Conservation (phyloP, 2,888 invertebrate species). For the Melanostoma scalare region DNA sequence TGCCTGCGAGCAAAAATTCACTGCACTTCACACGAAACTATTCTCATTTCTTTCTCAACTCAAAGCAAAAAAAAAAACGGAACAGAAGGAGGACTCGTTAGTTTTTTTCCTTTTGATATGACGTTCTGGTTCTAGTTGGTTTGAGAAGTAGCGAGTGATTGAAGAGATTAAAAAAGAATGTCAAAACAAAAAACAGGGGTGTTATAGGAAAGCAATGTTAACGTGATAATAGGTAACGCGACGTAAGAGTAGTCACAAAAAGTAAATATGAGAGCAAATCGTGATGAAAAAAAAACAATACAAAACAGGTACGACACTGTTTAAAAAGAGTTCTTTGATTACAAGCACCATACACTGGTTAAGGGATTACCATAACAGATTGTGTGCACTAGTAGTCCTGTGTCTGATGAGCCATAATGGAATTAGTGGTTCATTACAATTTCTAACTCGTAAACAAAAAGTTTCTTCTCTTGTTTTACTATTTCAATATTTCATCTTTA, state of each 20-base stretch:
- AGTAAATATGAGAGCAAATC: not conserved
- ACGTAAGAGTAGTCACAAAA: not conserved
- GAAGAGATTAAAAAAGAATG: slow-evolving; percentile 39
- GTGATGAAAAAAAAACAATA: not conserved
- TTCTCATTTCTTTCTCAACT: slow-evolving; percentile 47
- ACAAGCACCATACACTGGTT: too few relatives aligned
- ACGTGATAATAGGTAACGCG: slow-evolving; percentile 8
- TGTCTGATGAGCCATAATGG: too few relatives aligned
- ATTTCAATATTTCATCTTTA: too few relatives aligned
- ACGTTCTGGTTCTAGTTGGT: slow-evolving; percentile 37
- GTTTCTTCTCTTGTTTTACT: too few relatives aligned
- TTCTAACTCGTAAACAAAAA: too few relatives aligned
- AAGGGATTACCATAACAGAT: too few relatives aligned
- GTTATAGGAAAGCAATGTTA: slow-evolving; percentile 8
- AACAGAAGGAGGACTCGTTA: slow-evolving; percentile 46
- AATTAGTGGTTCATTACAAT: too few relatives aligned
- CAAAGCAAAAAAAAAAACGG: slow-evolving; percentile 9
- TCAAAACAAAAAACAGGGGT: slow-evolving; percentile 49
- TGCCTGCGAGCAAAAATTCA: slow-evolving; percentile 42
- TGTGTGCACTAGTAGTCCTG: too few relatives aligned
- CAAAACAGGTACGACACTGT: too few relatives aligned
- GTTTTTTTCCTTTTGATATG: slow-evolving; percentile 37
- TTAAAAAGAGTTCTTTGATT: too few relatives aligned
- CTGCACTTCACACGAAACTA: slow-evolving; percentile 62
- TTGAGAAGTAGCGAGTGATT: slow-evolving; percentile 48